Conservation (phyloP, 1,140 invertebrate genomes). For the Tribolium madens region DNA sequence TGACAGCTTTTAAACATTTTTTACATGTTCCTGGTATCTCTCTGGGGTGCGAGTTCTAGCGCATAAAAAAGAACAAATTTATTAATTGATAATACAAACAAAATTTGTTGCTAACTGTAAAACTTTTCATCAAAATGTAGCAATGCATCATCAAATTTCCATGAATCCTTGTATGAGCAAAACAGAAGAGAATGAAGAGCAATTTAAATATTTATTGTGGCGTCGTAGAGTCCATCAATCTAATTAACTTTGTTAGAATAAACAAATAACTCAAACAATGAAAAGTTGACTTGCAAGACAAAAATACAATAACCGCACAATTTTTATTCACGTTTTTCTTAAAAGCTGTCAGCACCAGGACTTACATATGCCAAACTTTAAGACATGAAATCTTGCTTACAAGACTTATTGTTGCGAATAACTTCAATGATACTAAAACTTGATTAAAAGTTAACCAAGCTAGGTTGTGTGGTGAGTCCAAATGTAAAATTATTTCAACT, state of each 20-base stretch:
- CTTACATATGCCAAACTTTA: too few relatives aligned
- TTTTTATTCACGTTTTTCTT: too few relatives aligned
- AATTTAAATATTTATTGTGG: neutral
- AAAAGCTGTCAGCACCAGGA: too few relatives aligned
- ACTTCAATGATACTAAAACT: neutral
- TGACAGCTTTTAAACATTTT: too few relatives aligned
- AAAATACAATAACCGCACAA: too few relatives aligned
- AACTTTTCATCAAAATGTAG: too few relatives aligned
- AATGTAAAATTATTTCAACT: neutral
- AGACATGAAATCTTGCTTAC: neutral
- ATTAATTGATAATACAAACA: too few relatives aligned
- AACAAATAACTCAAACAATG: neutral
- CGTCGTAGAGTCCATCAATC: neutral
- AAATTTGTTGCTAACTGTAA: too few relatives aligned
- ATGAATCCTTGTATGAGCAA: neutral
- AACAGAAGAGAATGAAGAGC: neutral
- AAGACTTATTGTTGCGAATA: neutral
- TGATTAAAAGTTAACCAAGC: neutral
- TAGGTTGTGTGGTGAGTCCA: neutral
- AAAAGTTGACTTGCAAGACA: neutral
- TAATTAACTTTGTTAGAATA: neutral
- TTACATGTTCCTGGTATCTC: too few relatives aligned
- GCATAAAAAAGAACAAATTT: too few relatives aligned
- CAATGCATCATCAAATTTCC: too few relatives aligned
- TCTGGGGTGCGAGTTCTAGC: too few relatives aligned